Evolutionary conservation across 2,113 vertebrate genomes (phyloP).

Genomic region (Saguinus imperator): DNA sequence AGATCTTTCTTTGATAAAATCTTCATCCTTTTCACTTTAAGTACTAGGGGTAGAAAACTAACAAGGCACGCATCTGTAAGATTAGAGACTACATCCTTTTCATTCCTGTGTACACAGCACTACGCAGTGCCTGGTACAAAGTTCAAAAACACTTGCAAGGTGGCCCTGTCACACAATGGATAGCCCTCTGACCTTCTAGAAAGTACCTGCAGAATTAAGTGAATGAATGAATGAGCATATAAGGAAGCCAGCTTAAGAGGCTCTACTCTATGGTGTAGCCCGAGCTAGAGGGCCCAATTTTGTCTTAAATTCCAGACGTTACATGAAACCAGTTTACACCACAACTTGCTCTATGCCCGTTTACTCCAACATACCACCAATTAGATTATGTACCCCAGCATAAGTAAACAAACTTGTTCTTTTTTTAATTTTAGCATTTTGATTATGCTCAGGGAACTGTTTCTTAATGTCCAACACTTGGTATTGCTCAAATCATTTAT

Average conservation of each 20-base stretch:
- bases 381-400: background rate
- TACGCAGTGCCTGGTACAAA: background rate
- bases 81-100: background rate
- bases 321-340: background rate
- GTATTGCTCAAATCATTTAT: slow-evolving; percentile 36
- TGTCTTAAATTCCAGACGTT: background rate
- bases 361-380: background rate
- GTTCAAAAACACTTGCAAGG: background rate
- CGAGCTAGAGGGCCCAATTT: background rate
- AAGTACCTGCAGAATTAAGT: background rate
- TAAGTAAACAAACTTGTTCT: background rate
- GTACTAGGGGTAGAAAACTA: background rate
- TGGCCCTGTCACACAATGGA: background rate
- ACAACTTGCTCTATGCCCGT: background rate
- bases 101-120: background rate
- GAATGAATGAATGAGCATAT: background rate
- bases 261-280: background rate
- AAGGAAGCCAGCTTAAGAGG: background rate
- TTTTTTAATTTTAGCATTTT: slow-evolving; percentile 31
- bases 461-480: background rate
- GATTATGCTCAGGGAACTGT: background rate
- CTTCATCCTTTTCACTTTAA: background rate
- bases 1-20: slow-evolving; percentile 32
- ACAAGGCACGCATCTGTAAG: background rate
- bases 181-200: background rate